These are phyloP conservation scores for Drosophila pallidifrons DNA, from an alignment of 1,140 invertebrate species.

Conservation along the genomic window DNA sequence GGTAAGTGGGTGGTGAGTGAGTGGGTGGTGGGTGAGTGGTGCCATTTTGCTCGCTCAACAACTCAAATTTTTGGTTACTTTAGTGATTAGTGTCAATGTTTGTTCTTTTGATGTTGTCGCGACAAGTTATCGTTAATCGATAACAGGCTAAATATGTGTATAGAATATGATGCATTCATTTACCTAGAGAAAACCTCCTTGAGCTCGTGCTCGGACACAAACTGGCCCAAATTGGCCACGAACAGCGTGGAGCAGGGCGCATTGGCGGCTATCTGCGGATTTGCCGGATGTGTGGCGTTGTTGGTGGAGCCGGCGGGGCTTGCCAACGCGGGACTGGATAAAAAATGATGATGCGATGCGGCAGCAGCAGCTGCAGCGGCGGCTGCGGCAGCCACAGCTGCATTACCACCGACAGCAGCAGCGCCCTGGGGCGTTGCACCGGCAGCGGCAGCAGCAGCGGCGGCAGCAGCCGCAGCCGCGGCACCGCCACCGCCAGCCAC, in stretches of 20 bases:
- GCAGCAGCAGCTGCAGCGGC: conserved; percentile 78
- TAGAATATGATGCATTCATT: conserved; percentile 68
- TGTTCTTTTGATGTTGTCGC: conserved; percentile 7
- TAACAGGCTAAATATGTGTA: neutral
- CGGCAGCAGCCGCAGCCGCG: conserved; percentile 86
- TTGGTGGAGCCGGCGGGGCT: conserved; percentile 93
- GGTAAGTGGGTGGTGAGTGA: conserved; percentile 30
- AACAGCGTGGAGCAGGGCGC: conserved; percentile 98
- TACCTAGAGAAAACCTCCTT: conserved; percentile 99
- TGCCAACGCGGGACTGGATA: conserved; percentile 93
- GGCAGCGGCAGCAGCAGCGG: conserved; percentile 44
- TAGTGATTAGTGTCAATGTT: conserved; percentile 18
- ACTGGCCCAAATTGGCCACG: conserved; percentile 98
- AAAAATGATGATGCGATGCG: conserved; percentile 87
- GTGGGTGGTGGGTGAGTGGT: conserved; percentile 33
- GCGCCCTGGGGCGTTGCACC: conserved; percentile 60
- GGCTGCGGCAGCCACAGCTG: conserved; percentile 85
- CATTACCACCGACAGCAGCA: conserved; percentile 54
- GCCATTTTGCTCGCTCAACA: conserved; percentile 44
- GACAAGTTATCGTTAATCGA: conserved; percentile 7
- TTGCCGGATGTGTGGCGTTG: conserved; percentile 86
- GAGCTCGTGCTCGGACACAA: conserved; percentile 98
- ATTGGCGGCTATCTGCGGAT: conserved; percentile 86
- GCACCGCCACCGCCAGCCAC: conserved; percentile 49
- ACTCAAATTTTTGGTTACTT: conserved; percentile 25